Base-by-base conservation (phyloP, 2,113 vertebrate genomes). In the Catharus fuscescens region DNA sequence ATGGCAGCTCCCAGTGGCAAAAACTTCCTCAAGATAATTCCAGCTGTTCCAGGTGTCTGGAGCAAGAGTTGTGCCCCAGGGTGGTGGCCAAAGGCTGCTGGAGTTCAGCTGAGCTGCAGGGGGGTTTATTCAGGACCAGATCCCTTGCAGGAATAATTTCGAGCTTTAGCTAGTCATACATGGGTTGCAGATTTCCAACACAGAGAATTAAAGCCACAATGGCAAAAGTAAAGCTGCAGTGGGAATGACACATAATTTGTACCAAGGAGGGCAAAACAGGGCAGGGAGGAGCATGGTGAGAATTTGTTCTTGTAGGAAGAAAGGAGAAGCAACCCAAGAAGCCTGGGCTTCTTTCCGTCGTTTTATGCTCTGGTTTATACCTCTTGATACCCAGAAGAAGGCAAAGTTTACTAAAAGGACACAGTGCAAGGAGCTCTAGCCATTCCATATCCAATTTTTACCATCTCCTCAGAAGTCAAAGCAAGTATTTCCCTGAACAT, bases 61-160 rank as follows among this genome's bases (percentile, higher is more conserved):
- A 23, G 24, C 18, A 81, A 50, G 9, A 44, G 47, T 0, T 53
- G 36, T 53, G 47, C 17, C 52, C 34, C 52, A 50, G 13, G 19
- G 8, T 42, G 70, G 50, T 48, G 42, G 42, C 70, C 42, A 28
- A 3, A 60, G 81, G 59, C 59, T 64, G 14, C 59, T 32, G 59
- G 31, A 45, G 45, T 8, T 69, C 1, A 5, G 31, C 14, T 42
- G 28, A n/a, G 74, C 57, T 62, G 70, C 86, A 70, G 5, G 2
- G 48, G 12, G 44, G 6, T 47, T 64, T 64, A 31, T 25, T 21
- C 14, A 11, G 0, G 3, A 31, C 5, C 6, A 2, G 15, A 34
- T 2, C 44, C 48, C 31, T 65, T 50, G 59, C 36, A 77, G 83
- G 15, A 57, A 17, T 21, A 53, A 70, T 20, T 29, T 7, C 26